Evolutionary conservation across 2,113 vertebrate genomes (phyloP).

Genomic region (Ciconia maguari): DNA sequence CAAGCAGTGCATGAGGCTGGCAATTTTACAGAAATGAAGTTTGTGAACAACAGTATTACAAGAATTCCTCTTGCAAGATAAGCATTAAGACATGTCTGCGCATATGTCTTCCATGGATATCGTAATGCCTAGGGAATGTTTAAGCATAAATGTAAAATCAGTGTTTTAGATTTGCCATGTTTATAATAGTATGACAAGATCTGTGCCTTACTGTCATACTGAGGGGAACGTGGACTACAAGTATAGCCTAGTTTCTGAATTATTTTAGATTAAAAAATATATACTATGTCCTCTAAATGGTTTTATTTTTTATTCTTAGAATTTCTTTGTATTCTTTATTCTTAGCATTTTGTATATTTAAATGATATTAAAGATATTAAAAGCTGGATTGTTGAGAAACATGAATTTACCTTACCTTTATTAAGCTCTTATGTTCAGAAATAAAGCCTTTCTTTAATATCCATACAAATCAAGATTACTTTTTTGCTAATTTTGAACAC

Average conservation of each 20-base stretch:
- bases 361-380: not conserved
- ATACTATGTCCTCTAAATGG: fast-evolving
- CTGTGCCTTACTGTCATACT: not conserved
- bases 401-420: not conserved
- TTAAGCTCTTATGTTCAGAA: not conserved
- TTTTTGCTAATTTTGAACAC: not conserved
- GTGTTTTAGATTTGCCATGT: not conserved
- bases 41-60: not conserved
- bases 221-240: not conserved
- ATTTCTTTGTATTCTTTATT: not conserved
- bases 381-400: not conserved
- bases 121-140: not conserved
- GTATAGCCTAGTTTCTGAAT: not conserved
- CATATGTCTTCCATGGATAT: not conserved
- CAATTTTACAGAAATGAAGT: not conserved
- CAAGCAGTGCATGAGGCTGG: not conserved
- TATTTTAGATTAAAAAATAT: not conserved
- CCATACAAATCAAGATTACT: not conserved
- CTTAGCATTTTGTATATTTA: not conserved
- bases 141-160: not conserved
- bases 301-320: not conserved
- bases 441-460: not conserved
- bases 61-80: not conserved
- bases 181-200: not conserved
- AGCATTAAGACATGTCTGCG: not conserved